Base-by-base conservation (phyloP, 2,113 vertebrate species). In the Camelus dromedarius region DNA sequence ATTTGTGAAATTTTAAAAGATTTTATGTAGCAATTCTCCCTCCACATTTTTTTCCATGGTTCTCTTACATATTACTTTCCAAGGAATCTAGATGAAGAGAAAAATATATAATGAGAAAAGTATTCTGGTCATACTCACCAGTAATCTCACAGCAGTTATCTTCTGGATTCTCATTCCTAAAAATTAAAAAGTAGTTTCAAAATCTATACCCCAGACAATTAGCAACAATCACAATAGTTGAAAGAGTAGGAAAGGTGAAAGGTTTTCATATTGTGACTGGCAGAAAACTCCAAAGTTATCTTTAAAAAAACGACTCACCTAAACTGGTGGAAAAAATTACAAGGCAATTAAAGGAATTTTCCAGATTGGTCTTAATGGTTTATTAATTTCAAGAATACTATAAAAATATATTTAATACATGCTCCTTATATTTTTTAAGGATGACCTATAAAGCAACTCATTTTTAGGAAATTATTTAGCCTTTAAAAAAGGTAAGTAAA, bases 121-220 rank as follows among this genome's bases (percentile, higher is more conserved):
- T 54, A 84, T 66, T 52, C 42, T 97, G 35, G 19, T 88, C 60
- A 96, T 76, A 98, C 98, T 98, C 93, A 99, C 99, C 98, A 89
- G 97, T 98, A 97, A 99, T 98, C 69, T 98, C 98, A 91, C 95
- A 97, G 0, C 72, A 26, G 92, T 96, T 96, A 94, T 81, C 84
- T 72, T 93, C 98, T n/a, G 81, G 80, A 30, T 96, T 98, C 94
- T 98, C 98, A 94, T 80, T 96, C 92, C 99, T 99, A 89, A 91
- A 97, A 98, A 96, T 93, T 75, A 89, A 83, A 93, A 89, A 91
- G 50, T 93, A 88, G 58, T 94, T 91, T 35, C 54, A 95, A 77
- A 81, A 92, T 91, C 72, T 85, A 20, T 79, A 83, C 15, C 13
- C 16, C 32, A 77, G 87, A 95, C 12, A 95, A 79, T 96, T 93